These are phyloP conservation scores for Eumaeus atala DNA, from an alignment of 1,140 invertebrate genomes.

Conservation along the genomic window DNA sequence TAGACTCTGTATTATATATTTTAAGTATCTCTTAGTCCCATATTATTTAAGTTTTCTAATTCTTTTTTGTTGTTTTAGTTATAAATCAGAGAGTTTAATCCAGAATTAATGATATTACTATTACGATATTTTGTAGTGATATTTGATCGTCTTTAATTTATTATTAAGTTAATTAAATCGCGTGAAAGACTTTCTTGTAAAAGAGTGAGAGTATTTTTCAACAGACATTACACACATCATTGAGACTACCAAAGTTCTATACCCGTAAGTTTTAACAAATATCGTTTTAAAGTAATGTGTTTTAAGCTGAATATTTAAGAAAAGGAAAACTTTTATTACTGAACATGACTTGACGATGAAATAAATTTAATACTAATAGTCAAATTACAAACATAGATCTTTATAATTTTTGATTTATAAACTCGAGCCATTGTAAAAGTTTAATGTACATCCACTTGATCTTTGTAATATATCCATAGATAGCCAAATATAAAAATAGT, in stretches of 20 bases:
- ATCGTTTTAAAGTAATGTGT: too few relatives aligned
- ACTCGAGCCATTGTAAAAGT: neutral
- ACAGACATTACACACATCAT: too few relatives aligned
- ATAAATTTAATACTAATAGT: too few relatives aligned
- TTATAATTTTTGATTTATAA: too few relatives aligned
- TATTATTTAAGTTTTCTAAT: constrained; percentile 40
- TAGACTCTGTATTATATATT: constrained; percentile 22
- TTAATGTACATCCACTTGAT: neutral
- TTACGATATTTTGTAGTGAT: constrained; percentile 39
- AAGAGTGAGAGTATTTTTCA: too few relatives aligned
- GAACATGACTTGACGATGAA: too few relatives aligned
- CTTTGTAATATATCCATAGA: constrained; percentile 16
- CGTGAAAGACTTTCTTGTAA: neutral
- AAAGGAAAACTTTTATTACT: too few relatives aligned
- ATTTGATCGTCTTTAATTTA: constrained; percentile 56
- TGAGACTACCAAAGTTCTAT: too few relatives aligned
- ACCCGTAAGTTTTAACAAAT: too few relatives aligned
- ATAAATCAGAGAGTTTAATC: constrained; percentile 54
- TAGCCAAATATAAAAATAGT: constrained; percentile 12
- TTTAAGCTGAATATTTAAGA: too few relatives aligned
- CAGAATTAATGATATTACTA: constrained; percentile 66
- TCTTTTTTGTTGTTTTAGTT: constrained; percentile 60
- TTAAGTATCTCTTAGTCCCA: constrained; percentile 40
- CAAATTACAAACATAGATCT: too few relatives aligned
- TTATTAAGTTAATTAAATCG: constrained; percentile 23